Base-by-base conservation (phyloP, 2,888 invertebrate species). In the Antitype chi region DNA sequence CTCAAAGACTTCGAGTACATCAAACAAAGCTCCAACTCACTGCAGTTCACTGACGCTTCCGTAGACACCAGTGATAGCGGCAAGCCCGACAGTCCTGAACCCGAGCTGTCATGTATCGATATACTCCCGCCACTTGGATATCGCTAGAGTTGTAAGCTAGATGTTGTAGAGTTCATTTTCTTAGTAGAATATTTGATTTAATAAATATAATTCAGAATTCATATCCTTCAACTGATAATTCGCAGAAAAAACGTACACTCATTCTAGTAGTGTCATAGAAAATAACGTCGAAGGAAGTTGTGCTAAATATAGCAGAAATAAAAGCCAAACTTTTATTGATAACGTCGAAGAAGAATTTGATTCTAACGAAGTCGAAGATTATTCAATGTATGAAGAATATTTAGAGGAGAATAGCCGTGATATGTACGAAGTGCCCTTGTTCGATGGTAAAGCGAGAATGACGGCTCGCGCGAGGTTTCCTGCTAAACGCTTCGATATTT, bases 31-130 rank as follows among this genome's bases (percentile, higher is more conserved):
- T 86, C 91, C n/a, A 93, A 91, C 80, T 90, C 92, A 77, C 85
- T 93, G 70, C 94, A 94, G 81, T 89, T 89, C 86, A 94, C 94
- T 59, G 95, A 95, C 87, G 95, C 94, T 89, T 95, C 95, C 59
- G 94, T 94, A 92, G 95, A 95, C 84, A 95, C 95, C 79, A 96
- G 95, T 81, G 96, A 96, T 87, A 96, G 96, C 86, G 96, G 96
- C 83, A 96, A 96, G 88, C 96, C 96, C 15, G 96, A 96, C 84
- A 96, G 96, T 85, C 96, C 96, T 17, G 96, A 95, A 87, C 95
- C 95, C 13, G 96, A 96, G 74, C 85, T 95, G 78, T 92, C 94
- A 52, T 96, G 96, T 87, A 90, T 95, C 72, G 95, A 96, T 84
- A 93, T 96, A 66, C 94, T 96, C 70, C 96, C 96, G 63, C 96